Conservation (phyloP, 2,113 vertebrate species). For the Felis catus region DNA sequence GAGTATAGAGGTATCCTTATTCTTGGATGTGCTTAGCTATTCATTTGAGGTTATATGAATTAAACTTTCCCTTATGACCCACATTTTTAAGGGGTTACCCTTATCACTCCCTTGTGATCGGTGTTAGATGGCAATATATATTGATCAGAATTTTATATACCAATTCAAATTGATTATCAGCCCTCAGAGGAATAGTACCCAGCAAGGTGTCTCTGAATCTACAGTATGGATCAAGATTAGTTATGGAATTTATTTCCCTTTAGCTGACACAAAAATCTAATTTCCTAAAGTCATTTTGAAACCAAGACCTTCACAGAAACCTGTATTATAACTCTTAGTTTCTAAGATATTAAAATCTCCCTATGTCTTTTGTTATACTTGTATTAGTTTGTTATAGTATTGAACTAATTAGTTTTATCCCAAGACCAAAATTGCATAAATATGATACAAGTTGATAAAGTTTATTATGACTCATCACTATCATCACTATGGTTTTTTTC, state of each 20-base stretch:
- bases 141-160: background rate
- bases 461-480: background rate
- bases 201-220: background rate
- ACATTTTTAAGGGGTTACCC: background rate
- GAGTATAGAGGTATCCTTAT: background rate
- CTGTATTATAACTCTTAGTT: background rate
- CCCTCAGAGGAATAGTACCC: background rate
- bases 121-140: background rate
- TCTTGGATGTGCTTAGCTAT: background rate
- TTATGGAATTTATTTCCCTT: background rate
- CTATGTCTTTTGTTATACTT: background rate
- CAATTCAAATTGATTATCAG: background rate
- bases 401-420: constrained; percentile 16
- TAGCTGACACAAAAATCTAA: background rate
- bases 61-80: background rate
- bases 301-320: background rate
- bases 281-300: background rate
- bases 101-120: background rate
- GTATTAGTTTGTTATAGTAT: background rate
- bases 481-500: background rate
- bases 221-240: background rate
- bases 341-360: background rate
- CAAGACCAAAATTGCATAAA: background rate
- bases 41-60: background rate
- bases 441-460: background rate